phyloP scores from a whole-genome alignment of 2,113 vertebrate species.

The Pungitius pungitius region DNA sequence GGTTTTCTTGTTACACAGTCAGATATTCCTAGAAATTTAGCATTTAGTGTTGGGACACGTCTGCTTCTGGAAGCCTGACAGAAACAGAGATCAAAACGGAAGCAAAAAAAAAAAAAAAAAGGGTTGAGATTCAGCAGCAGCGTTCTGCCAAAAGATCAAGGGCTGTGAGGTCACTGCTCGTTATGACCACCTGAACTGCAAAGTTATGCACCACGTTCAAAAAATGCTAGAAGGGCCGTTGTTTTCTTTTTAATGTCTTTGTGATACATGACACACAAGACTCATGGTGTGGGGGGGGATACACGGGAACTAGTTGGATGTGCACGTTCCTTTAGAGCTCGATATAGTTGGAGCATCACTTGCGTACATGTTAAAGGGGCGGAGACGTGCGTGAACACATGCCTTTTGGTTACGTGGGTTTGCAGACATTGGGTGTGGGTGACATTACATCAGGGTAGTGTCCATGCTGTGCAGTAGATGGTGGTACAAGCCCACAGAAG shows the following conservation, averaged over 20 bases:
- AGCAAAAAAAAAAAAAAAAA: too few relatives aligned
- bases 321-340: too few relatives aligned
- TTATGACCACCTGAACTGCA: conserved; percentile 4
- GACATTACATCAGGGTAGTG: background rate
- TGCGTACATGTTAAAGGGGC: too few relatives aligned
- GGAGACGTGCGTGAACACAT: background rate
- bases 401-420: background rate
- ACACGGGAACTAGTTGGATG: too few relatives aligned
- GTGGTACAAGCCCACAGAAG: conserved; percentile 1
- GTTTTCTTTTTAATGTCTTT: too few relatives aligned
- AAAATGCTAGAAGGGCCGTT: too few relatives aligned
- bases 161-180: conserved; percentile 23
- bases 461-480: conserved; percentile 25
- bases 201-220: conserved; percentile 11
- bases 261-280: too few relatives aligned
- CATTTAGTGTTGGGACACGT: conserved; percentile 36
- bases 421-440: background rate
- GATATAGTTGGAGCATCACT: too few relatives aligned
- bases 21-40: conserved; percentile 65
- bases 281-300: too few relatives aligned
- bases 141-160: conserved; percentile 28
- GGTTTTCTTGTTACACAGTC: conserved; percentile 41
- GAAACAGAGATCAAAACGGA: too few relatives aligned
- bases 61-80: conserved; percentile 36
- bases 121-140: background rate